Percentiles rank a stretch among this genome's conserved stretches.
Evolutionary conservation across 2,888 invertebrate species (phyloP).

Genomic region (Cephus nigrinus): DNA sequence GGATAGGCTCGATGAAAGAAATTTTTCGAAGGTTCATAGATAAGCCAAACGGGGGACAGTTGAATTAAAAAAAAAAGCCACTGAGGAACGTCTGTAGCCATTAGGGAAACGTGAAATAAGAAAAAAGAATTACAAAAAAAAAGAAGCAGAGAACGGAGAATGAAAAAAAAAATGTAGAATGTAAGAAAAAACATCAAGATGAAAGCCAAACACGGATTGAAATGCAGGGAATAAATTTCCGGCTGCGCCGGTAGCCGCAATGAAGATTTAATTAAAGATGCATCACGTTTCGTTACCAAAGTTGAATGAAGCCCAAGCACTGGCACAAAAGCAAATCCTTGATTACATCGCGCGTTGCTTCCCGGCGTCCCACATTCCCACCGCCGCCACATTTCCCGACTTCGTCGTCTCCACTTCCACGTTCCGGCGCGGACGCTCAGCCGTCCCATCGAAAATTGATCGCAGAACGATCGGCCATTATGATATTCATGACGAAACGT

Average conservation of each 20-base stretch:
- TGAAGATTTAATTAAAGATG: constrained; percentile 57
- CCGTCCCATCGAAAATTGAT: neutral
- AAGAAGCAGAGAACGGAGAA: neutral
- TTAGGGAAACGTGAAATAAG: neutral
- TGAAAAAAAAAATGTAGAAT: neutral
- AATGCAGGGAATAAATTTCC: constrained; percentile 37
- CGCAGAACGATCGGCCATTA: neutral
- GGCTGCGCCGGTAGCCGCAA: neutral
- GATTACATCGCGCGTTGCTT: constrained; percentile 35
- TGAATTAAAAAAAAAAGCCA: neutral
- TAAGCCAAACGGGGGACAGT: neutral
- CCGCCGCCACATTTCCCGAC: constrained; percentile 16
- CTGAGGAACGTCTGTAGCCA: neutral
- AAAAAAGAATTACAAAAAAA: constrained; percentile 14
- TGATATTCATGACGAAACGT: neutral
- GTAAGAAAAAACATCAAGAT: constrained; percentile 11
- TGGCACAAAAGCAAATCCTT: constrained; percentile 23
- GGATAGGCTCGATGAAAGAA: neutral
- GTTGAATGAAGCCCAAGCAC: constrained; percentile 33
- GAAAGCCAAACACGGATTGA: constrained; percentile 38
- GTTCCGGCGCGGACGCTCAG: neutral
- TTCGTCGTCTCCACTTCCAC: constrained; percentile 8
- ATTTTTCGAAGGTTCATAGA: neutral
- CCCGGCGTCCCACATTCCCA: constrained; percentile 19
- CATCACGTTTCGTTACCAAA: constrained; percentile 45